Evolutionary conservation across 2,797 vertebrate genomes (phyloP).

Genomic region (Melanotaenia nigrans): DNA sequence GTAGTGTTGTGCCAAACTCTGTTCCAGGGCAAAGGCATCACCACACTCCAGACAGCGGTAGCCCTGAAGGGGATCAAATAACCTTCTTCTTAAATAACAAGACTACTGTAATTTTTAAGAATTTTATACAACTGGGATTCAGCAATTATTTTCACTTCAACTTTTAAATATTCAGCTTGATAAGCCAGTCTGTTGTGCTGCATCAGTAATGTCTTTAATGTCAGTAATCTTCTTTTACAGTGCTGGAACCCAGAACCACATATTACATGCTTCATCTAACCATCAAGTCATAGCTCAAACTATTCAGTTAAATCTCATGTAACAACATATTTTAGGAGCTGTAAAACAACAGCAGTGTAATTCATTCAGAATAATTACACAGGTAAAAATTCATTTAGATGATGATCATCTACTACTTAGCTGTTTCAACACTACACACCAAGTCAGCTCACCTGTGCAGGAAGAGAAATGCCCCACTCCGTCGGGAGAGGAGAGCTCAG

Average conservation of each 20-base stretch:
- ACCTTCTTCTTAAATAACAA: not conserved
- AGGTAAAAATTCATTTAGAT: not conserved
- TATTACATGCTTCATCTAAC: not conserved
- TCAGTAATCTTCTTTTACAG: not conserved
- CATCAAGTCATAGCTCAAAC: not conserved
- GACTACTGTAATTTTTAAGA: not conserved
- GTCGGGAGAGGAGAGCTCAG: conserved; percentile 83
- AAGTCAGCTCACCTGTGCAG: conserved; percentile 76
- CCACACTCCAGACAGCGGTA: conserved; percentile 96
- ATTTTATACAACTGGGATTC: not conserved
- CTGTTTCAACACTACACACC: not conserved
- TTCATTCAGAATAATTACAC: not conserved
- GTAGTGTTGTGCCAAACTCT: conserved; percentile 92
- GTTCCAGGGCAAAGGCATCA: conserved; percentile 92
- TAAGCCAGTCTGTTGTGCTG: not conserved
- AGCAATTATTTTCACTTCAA: not conserved
- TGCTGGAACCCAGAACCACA: not conserved
- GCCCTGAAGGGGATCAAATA: conserved; percentile 68
- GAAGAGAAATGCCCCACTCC: conserved; percentile 89
- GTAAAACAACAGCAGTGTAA: not conserved
- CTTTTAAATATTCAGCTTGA: not conserved
- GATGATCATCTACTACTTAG: not conserved
- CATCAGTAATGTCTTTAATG: not conserved
- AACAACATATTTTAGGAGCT: not conserved
- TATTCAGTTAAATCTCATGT: not conserved